Evolutionary conservation across 1,140 invertebrate genomes (phyloP), one percentile per base, ranked within the genome.

Genomic region (Drosophila oshimai): DNA sequence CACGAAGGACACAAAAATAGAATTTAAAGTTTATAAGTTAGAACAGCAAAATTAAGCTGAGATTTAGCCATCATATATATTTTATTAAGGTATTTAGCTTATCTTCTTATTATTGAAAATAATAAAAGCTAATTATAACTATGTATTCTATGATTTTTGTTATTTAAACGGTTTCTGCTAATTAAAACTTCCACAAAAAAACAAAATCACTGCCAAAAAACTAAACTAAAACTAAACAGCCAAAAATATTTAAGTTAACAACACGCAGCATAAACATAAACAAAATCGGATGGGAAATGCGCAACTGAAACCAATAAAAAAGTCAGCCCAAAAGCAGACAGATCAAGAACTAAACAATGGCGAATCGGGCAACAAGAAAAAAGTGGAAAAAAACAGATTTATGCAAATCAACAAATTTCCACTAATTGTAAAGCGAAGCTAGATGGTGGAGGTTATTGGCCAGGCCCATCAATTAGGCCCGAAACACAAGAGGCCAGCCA

Each of bases 301-400:
- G 75, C 75, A 84, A 86, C 65, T 86, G 75, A 74, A 75, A 69
- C 71, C 81, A 86, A 86, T 86, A 86, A 86, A 86, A 84, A 86
- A 86, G 80, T 86, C 80, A 68, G 62, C 60, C 51, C 41, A 69
- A 77, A 71, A 51, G 44, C 68, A 77, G 58, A 70, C 57, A 69
- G 47, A 64, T 60, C 54, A 49, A 39, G 54, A 50, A 20, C 49
- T 45, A 71, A 69, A 76, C 64, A 57, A 69, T 17, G 18, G 13
- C 3, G 46, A 64, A 51, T 22, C 15, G 24, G n/a, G 34, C 45
- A 44, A 70, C 20, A 22, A 18, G 15, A 29, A 34, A 33, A 17
- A 28, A 6, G 28, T 33, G 36, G 15, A 9, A n/a, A 54, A 74
- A 29, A 71, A 71, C 37, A 46, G 46, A 71, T 71, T 51, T 71